These are phyloP conservation scores for Sinocyclocheilus anophthalmus DNA, from an alignment of 2,113 vertebrate species.

Conservation along the genomic window DNA sequence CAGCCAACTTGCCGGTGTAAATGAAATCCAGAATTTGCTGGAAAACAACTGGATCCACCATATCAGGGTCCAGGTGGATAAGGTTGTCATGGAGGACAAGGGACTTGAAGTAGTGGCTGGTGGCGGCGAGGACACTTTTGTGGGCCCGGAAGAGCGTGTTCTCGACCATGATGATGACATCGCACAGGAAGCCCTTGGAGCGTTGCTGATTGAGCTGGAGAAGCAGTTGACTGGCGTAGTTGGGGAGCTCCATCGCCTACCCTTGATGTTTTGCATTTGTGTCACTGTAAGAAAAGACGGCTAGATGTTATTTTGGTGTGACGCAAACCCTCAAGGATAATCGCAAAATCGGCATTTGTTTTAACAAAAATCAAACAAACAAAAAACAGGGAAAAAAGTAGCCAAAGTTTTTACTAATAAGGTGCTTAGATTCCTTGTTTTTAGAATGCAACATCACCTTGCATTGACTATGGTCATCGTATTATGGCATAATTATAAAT, in stretches of 20 bases:
- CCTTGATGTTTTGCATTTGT: conserved; percentile 56
- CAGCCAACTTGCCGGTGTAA: conserved; percentile 93
- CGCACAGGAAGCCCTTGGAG: conserved; percentile 98
- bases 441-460: too few species aligned
- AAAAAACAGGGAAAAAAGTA: too few species aligned
- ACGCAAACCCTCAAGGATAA: neutral
- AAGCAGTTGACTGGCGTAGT: conserved; percentile 99
- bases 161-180: conserved; percentile 98
- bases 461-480: too few species aligned
- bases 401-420: too few species aligned
- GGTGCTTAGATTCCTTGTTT: too few species aligned
- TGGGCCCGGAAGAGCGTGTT: conserved; percentile 98
- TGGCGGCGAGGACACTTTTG: conserved; percentile 96
- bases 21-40: conserved; percentile 98
- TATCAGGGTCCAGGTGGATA: conserved; percentile 97
- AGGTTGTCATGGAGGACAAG: conserved; percentile 98
- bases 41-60: conserved; percentile 96
- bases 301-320: neutral
- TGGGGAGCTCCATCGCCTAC: conserved; percentile 98
- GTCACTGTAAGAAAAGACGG: conserved; percentile 26
- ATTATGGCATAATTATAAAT: too few species aligned
- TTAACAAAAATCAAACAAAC: neutral
- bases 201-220: conserved; percentile 99
- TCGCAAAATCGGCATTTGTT: neutral
- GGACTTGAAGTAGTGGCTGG: conserved; percentile 99